These are phyloP conservation scores for Rhinopithecus roxellana DNA, from an alignment of 2,113 vertebrate genomes.

Conservation along the genomic window DNA sequence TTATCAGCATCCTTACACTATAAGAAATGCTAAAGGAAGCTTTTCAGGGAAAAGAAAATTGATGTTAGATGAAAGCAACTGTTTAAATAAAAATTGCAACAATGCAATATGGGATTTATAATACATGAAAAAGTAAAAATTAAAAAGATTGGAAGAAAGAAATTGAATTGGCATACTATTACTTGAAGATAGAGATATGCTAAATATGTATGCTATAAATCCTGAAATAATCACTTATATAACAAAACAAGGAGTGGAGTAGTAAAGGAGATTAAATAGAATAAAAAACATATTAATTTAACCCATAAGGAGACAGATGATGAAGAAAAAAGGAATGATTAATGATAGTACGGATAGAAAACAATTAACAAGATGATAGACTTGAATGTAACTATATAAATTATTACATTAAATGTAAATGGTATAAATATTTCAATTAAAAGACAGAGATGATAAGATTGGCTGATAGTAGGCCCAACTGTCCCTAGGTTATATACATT, in stretches of 20 bases:
- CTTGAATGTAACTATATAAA: neutral
- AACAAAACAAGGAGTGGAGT: neutral
- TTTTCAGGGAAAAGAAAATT: neutral
- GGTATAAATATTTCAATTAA: neutral
- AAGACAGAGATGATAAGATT: neutral
- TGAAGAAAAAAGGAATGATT: neutral
- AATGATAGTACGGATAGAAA: neutral
- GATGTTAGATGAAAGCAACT: neutral
- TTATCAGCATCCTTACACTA: neutral
- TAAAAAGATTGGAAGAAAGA: neutral
- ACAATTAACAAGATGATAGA: neutral
- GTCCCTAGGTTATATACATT: neutral
- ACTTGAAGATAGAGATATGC: neutral
- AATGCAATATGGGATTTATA: neutral
- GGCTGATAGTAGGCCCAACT: neutral
- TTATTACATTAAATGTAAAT: slow-evolving; percentile 13
- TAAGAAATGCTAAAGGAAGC: neutral
- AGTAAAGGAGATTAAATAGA: neutral
- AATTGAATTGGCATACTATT: neutral
- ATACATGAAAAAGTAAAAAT: neutral
- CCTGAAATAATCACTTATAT: neutral
- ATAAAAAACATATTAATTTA: slow-evolving; percentile 5
- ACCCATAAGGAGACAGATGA: neutral
- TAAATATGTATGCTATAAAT: neutral
- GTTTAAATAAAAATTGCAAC: neutral